Evolutionary conservation across 2,888 invertebrate species (phyloP).

Genomic region (Podabrus alpinus): DNA sequence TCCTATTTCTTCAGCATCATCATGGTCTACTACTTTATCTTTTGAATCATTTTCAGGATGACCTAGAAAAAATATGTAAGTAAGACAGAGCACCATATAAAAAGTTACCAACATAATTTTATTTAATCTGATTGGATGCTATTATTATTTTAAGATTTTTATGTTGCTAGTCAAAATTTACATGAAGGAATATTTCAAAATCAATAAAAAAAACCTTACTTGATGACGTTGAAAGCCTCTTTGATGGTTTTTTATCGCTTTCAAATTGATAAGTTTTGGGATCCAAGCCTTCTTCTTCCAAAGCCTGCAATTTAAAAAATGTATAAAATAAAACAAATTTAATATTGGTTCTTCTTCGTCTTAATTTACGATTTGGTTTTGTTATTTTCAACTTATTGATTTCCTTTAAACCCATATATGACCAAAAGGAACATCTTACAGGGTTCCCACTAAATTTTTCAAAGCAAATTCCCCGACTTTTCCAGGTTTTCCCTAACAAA

Average conservation of each 20-base stretch:
- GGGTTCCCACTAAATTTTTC: too few relatives aligned
- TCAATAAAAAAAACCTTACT: constrained; percentile 50
- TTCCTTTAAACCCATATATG: too few relatives aligned
- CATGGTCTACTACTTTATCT: background rate
- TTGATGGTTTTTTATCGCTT: background rate
- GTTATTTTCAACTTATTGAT: too few relatives aligned
- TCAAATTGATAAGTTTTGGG: background rate
- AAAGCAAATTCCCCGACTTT: too few relatives aligned
- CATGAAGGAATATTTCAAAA: too few relatives aligned
- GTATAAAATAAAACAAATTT: background rate
- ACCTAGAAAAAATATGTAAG: background rate
- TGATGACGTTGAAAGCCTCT: background rate
- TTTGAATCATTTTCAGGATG: background rate
- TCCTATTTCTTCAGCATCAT: background rate
- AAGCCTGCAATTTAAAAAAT: background rate
- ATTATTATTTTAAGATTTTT: too few relatives aligned
- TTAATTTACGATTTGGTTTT: too few relatives aligned
- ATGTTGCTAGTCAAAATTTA: too few relatives aligned
- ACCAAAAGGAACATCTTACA: too few relatives aligned
- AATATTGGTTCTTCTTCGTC: too few relatives aligned
- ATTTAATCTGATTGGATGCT: too few relatives aligned
- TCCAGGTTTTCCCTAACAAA: too few relatives aligned
- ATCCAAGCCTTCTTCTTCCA: background rate
- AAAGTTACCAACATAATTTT: background rate
- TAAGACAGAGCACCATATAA: background rate